phyloP scores from a whole-genome alignment of 2,888 invertebrate genomes.

The Xestia ashworthii region DNA sequence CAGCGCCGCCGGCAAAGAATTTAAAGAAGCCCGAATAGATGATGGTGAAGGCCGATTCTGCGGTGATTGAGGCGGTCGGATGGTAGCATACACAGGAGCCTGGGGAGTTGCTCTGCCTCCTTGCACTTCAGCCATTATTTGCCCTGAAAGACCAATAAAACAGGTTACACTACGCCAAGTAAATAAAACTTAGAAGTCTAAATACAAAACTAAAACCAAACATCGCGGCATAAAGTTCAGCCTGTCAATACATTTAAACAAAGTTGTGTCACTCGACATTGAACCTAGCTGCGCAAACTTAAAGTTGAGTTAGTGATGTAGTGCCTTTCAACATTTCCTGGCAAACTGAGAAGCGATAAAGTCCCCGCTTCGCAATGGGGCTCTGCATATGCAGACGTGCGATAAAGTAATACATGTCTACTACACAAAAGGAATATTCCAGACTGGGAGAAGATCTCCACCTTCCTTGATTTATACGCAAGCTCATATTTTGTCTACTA shows the following conservation, averaged over 20 bases:
- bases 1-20: constrained; percentile 79
- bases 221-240: constrained; percentile 61
- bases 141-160: constrained; percentile 81
- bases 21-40: constrained; percentile 77
- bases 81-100: constrained; percentile 87
- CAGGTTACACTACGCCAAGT: constrained; percentile 44
- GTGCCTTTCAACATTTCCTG: constrained; percentile 72
- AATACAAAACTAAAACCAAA: constrained; percentile 62
- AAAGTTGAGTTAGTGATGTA: constrained; percentile 64
- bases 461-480: constrained; percentile 69
- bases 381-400: constrained; percentile 76
- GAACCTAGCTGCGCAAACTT: constrained; percentile 63
- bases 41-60: constrained; percentile 76
- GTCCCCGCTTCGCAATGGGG: constrained; percentile 71
- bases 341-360: constrained; percentile 77
- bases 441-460: constrained; percentile 69
- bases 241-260: constrained; percentile 55
- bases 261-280: constrained; percentile 57
- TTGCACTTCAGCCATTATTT: constrained; percentile 82
- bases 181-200: constrained; percentile 55
- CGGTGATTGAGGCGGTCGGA: constrained; percentile 80
- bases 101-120: constrained; percentile 82
- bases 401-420: constrained; percentile 77
- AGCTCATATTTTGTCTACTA: constrained; percentile 65
- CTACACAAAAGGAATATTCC: constrained; percentile 76